phyloP scores from a whole-genome alignment of 2,797 vertebrate species.

The Parotocinclus haroldoi region DNA sequence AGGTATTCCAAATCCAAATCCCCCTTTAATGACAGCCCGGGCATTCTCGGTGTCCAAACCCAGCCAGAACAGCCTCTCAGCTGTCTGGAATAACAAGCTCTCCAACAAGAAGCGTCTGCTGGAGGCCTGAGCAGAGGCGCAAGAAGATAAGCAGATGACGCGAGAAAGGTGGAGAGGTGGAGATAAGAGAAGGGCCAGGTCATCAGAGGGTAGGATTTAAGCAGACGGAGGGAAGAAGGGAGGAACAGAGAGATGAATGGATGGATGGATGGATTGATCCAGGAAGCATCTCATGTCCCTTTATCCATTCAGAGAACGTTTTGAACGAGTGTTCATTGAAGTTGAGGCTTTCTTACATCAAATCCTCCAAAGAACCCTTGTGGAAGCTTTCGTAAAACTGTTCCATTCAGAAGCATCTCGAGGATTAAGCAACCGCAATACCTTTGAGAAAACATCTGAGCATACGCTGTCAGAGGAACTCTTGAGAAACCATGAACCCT shows the following conservation, averaged over 20 bases:
- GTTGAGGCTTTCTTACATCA: too few relatives aligned
- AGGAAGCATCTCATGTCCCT: too few relatives aligned
- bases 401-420: too few relatives aligned
- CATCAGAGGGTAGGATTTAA: constrained; percentile 18
- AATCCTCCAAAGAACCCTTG: too few relatives aligned
- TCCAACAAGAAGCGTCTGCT: constrained; percentile 41
- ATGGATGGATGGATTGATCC: neutral
- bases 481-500: too few relatives aligned
- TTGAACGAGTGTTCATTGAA: too few relatives aligned
- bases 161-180: constrained; percentile 49
- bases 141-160: constrained; percentile 61
- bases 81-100: constrained; percentile 36
- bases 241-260: too few relatives aligned
- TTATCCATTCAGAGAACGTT: too few relatives aligned
- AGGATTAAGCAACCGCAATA: too few relatives aligned
- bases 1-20: neutral
- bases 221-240: constrained; percentile 17
- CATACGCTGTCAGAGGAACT: too few relatives aligned
- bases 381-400: too few relatives aligned
- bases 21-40: constrained; percentile 1
- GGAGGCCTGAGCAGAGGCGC: constrained; percentile 25
- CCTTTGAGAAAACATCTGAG: too few relatives aligned
- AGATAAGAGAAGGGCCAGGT: constrained; percentile 27
- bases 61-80: constrained; percentile 10
- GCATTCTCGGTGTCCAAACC: neutral